A percentile compares a stretch with the other conserved stretches of the same genome.
Conservation (phyloP, 1,140 invertebrate genomes). For the Galleria mellonella region DNA sequence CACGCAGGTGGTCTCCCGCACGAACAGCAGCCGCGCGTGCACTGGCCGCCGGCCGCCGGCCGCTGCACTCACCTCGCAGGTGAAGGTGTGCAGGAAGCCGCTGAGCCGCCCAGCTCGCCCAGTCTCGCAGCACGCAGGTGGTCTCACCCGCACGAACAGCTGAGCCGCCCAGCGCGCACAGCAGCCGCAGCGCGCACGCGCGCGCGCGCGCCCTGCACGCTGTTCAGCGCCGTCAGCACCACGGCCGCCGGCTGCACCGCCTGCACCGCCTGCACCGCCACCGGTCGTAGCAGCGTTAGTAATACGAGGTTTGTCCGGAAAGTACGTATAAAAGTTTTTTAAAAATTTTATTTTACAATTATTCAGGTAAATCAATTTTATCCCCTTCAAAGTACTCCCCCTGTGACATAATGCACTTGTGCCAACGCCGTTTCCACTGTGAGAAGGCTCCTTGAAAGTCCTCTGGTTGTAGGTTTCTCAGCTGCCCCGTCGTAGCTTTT, state of each 20-base stretch:
- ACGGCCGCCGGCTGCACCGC: constrained; percentile 46
- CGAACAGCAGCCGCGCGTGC: constrained; percentile 96
- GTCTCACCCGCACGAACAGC: constrained; percentile 96
- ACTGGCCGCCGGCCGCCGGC: constrained; percentile 85
- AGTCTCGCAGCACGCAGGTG: constrained; percentile 94
- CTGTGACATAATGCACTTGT: no score
- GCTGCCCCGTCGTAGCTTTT: no score
- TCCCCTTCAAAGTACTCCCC: no score
- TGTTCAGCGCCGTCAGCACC: constrained; percentile 84
- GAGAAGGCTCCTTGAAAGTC: no score
- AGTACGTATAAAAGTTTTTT: no score
- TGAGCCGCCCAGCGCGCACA: constrained; percentile 92
- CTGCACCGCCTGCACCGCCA: no score
- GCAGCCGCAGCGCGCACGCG: constrained; percentile 94
- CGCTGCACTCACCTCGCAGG: constrained; percentile 83
- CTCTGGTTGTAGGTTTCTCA: no score
- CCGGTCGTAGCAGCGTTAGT: no score
- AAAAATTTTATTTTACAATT: no score
- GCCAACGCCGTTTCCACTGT: no score
- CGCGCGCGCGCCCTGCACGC: constrained; percentile 86
- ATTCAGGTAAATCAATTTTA: no score
- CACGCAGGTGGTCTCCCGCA: constrained; percentile 94
- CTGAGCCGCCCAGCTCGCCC: constrained; percentile 93
- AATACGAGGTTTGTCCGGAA: no score
- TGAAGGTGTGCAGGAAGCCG: constrained; percentile 92